Percentiles rank a stretch among this genome's conserved stretches.
These are phyloP conservation scores for Andrena trimmerana DNA, from an alignment of 2,888 invertebrate genomes.

Conservation along the genomic window DNA sequence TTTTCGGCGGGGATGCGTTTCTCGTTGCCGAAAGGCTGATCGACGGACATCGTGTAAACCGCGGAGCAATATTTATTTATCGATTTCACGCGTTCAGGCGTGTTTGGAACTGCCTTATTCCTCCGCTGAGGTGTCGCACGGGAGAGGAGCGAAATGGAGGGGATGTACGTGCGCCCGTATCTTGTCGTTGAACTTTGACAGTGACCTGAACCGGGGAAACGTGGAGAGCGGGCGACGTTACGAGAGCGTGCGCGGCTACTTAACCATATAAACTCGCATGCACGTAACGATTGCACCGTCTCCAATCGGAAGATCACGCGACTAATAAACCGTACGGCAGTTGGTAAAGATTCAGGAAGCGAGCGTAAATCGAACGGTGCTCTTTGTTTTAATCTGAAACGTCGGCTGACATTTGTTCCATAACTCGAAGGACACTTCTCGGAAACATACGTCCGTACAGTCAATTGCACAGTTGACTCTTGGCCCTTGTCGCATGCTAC, in stretches of 20 bases:
- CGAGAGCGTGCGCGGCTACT: too few species aligned
- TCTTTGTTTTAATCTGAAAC: conserved; percentile 35
- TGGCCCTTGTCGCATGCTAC: conserved; percentile 60
- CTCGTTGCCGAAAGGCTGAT: conserved; percentile 46
- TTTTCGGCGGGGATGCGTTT: conserved; percentile 50
- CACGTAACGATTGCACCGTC: not conserved
- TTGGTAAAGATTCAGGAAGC: conserved; percentile 16
- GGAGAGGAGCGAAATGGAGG: too few species aligned
- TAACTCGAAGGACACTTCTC: conserved; percentile 58
- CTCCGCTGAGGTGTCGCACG: too few species aligned
- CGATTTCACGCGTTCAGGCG: conserved; percentile 20
- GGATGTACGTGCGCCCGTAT: not conserved
- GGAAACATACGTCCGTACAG: conserved; percentile 41
- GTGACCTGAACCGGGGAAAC: not conserved
- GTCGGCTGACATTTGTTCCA: conserved; percentile 44
- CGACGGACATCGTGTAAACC: conserved; percentile 19
- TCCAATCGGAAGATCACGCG: not conserved
- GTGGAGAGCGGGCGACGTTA: not conserved
- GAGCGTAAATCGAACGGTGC: conserved; percentile 7
- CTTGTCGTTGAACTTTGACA: conserved; percentile 12
- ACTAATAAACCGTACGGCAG: not conserved
- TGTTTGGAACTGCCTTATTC: too few species aligned
- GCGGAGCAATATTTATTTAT: conserved; percentile 44
- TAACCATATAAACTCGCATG: not conserved
- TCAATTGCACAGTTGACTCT: conserved; percentile 76